These are phyloP conservation scores for Dromaius novaehollandiae DNA, from an alignment of 2,113 vertebrate genomes.

Conservation along the genomic window DNA sequence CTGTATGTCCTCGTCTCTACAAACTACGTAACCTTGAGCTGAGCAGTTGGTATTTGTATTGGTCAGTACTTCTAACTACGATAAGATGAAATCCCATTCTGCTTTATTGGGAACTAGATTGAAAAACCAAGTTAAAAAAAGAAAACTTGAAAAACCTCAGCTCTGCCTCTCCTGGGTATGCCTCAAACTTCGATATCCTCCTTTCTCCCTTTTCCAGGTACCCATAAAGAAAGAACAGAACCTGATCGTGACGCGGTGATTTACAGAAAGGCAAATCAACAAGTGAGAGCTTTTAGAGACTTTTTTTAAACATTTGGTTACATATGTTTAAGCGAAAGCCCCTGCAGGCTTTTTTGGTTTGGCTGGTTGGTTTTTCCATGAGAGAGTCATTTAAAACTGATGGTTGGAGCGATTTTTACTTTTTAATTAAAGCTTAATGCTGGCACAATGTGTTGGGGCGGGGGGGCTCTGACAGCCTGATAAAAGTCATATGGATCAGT, in stretches of 20 bases:
- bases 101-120: neutral
- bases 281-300: neutral
- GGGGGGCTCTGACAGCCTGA: neutral
- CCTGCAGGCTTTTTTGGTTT: neutral
- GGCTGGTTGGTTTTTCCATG: neutral
- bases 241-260: neutral
- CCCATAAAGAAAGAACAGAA: neutral
- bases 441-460: neutral
- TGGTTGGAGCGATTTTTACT: neutral
- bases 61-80: neutral
- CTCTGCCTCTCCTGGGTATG: neutral
- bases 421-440: constrained; percentile 6
- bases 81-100: neutral
- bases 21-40: neutral
- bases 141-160: neutral
- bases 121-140: neutral
- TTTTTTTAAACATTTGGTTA: neutral
- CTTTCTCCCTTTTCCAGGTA: neutral
- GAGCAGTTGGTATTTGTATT: neutral
- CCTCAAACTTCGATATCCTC: neutral
- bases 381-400: neutral
- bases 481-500: neutral
- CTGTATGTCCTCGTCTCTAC: neutral
- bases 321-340: neutral
- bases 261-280: neutral